Evolutionary conservation across 1,140 invertebrate species (phyloP).

Genomic region (Aphis craccivora): DNA sequence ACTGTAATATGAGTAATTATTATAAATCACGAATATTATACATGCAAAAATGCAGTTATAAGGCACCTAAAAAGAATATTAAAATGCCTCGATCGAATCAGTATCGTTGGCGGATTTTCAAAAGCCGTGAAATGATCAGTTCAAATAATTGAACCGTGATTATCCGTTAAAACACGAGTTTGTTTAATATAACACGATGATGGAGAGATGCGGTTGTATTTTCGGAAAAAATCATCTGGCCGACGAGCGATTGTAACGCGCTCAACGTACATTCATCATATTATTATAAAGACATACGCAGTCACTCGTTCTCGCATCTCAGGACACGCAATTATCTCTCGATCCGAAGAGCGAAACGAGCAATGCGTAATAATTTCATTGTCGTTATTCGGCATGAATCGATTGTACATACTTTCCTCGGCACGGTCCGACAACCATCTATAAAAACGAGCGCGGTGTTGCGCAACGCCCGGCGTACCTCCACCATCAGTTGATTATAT

Average conservation of each 20-base stretch:
- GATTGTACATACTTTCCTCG: neutral
- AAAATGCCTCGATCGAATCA: neutral
- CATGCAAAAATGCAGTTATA: too few relatives aligned
- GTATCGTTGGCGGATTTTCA: neutral
- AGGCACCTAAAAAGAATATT: too few relatives aligned
- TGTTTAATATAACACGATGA: neutral
- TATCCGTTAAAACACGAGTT: neutral
- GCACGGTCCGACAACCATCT: neutral
- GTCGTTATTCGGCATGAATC: neutral
- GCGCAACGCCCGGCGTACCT: neutral
- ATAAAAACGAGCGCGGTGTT: neutral
- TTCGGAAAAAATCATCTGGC: neutral
- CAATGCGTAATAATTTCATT: conserved; percentile 3
- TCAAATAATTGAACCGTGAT: neutral
- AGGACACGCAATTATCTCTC: neutral
- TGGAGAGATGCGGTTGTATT: neutral
- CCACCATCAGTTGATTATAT: too few relatives aligned
- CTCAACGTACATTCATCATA: neutral
- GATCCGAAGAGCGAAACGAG: neutral
- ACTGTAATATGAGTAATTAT: too few relatives aligned
- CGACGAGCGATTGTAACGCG: neutral
- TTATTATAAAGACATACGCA: neutral
- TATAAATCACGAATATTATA: too few relatives aligned
- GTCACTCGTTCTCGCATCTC: neutral
- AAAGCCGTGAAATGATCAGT: neutral